phyloP scores from a whole-genome alignment of 2,113 vertebrate species.

The Strix uralensis region DNA sequence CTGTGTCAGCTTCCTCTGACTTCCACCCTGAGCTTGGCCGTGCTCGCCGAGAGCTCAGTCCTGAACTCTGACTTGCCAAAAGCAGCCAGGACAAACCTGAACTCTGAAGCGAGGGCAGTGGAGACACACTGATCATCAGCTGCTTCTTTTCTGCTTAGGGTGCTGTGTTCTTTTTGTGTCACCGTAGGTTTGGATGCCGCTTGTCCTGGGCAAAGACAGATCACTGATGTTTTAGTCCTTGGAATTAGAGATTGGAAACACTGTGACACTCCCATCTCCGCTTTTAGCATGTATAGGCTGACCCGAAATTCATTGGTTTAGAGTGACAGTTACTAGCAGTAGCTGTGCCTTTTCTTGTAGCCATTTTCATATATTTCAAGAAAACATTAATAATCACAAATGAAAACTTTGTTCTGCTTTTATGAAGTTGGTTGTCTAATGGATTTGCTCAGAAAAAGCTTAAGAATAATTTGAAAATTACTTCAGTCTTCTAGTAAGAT shows the following conservation, averaged over 20 bases:
- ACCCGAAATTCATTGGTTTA: neutral
- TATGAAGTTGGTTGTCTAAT: neutral
- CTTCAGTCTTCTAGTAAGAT: neutral
- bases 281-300: neutral
- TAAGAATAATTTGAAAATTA: neutral
- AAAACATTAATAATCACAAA: neutral
- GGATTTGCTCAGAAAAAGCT: neutral
- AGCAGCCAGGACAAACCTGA: neutral
- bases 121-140: rapidly evolving
- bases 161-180: neutral
- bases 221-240: neutral
- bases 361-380: neutral
- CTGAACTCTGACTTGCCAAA: neutral
- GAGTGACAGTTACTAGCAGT: neutral
- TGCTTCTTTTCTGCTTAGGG: neutral
- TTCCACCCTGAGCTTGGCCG: neutral
- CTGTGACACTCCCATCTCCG: neutral
- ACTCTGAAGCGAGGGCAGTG: neutral
- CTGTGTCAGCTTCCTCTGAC: neutral
- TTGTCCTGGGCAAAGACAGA: neutral
- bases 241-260: neutral
- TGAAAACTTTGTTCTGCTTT: neutral
- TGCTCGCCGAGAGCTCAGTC: neutral
- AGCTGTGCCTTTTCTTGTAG: neutral
- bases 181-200: neutral